phyloP scores from a whole-genome alignment of 2,888 invertebrate genomes.

The Lepidonotus clava region DNA sequence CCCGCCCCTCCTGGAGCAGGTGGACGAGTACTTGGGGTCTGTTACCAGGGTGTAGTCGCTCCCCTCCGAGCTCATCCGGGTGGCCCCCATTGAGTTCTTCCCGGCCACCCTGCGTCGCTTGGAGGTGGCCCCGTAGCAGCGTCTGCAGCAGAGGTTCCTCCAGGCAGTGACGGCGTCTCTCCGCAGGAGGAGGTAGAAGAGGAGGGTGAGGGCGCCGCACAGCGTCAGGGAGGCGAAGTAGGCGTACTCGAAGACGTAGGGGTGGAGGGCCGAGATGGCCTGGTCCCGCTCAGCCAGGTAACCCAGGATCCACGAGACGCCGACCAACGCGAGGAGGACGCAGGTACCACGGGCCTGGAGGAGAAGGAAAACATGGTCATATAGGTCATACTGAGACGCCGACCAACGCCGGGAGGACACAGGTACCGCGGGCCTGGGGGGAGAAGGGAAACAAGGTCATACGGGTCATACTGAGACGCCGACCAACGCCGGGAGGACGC shows the following conservation, averaged over 20 bases:
- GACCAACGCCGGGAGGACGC: not conserved
- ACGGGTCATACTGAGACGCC: not conserved
- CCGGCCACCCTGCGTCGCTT: conserved; percentile 56
- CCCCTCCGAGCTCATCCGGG: conserved; percentile 50
- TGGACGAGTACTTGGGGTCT: conserved; percentile 45
- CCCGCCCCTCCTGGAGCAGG: not conserved
- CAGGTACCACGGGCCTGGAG: conserved; percentile 56
- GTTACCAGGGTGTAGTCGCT: conserved; percentile 56
- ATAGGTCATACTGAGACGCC: not conserved
- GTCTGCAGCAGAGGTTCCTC: conserved; percentile 49
- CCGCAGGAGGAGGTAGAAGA: conserved; percentile 51
- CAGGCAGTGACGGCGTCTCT: conserved; percentile 53
- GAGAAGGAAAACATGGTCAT: not conserved
- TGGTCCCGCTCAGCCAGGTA: conserved; percentile 52
- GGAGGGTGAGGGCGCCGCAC: conserved; percentile 38
- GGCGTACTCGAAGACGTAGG: conserved; percentile 51
- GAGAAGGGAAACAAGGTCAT: not conserved
- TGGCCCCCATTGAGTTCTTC: conserved; percentile 48
- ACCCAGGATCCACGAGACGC: conserved; percentile 51
- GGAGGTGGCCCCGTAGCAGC: not conserved
- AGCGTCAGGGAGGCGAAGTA: conserved; percentile 50
- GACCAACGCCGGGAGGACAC: not conserved
- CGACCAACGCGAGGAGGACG: conserved; percentile 30
- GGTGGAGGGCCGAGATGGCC: not conserved
- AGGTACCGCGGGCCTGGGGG: conserved; percentile 1